Base-by-base conservation (phyloP, 2,113 vertebrate genomes). In the Penelope pileata region DNA sequence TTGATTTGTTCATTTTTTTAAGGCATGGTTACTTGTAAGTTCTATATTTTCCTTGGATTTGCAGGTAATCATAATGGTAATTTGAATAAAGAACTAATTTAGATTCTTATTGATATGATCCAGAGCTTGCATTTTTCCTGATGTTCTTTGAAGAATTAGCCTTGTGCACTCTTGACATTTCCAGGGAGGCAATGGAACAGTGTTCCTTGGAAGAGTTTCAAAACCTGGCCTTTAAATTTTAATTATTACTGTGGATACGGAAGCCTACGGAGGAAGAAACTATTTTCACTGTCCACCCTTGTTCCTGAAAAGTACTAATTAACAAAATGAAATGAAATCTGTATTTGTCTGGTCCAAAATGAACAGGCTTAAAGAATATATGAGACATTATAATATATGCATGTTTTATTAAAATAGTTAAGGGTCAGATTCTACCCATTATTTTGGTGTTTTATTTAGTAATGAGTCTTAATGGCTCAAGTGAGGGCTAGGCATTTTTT, bases 241-340 rank as follows among this genome's bases (percentile, higher is more conserved):
- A 94, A 97, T 95, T 96, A 92, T 96, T 94, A 90, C 83, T 83
- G 76, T 96, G 26, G 10, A 36, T 74, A 75, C 60, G 62, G 78
- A 79, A 82, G 50, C 38, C 64, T 72, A 19, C 50, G 83, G 64
- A 95, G 59, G 32, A 40, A 90, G 66, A 76, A 83, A 26, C 16
- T 53, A 23, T 54, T 53, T 77, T 75, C 47, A 63, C 42, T 19
- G 29, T 77, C 60, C 82, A 66, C 5, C 10, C 23, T 67, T 51
- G 84, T n/a, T 80, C 58, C 62, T 90, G 17, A 72, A 74, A 96
- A 60, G 30, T 42, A 78, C 69, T 95, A 91, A 95, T 94, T 90
- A 93, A 86, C n/a, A 53, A 80, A 60, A 53, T 6, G 2, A 43
- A 91, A 43, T 34, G 4, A 36, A 87, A 50, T n/a, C 32, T 30